Evolutionary conservation across 1,140 invertebrate species (phyloP).

Genomic region (Eupristina koningsbergeri): DNA sequence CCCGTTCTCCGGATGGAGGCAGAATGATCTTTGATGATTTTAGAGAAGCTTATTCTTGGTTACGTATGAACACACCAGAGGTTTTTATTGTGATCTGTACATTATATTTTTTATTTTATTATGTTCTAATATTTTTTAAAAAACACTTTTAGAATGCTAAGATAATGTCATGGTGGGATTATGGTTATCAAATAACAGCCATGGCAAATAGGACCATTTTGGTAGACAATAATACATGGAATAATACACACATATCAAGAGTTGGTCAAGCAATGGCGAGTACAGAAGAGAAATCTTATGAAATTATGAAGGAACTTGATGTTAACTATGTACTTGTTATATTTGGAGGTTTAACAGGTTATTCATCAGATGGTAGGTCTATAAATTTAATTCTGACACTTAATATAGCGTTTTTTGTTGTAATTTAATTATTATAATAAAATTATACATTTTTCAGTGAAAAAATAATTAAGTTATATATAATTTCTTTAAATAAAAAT

Average conservation of each 20-base stretch:
- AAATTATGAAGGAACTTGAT: conserved; percentile 97
- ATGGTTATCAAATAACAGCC: conserved; percentile 98
- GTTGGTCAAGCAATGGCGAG: conserved; percentile 99
- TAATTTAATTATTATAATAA: background rate
- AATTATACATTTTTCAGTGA: background rate
- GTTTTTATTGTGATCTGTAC: conserved; percentile 63
- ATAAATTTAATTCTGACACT: background rate
- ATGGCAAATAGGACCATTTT: conserved; percentile 99
- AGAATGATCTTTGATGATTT: conserved; percentile 98
- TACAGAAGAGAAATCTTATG: conserved; percentile 95
- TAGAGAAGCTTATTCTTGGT: conserved; percentile 97
- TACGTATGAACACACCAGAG: conserved; percentile 96
- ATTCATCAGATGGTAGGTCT: conserved; percentile 91
- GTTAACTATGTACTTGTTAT: conserved; percentile 98
- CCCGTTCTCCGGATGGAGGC: conserved; percentile 92
- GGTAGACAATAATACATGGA: conserved; percentile 99
- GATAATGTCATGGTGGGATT: conserved; percentile 99
- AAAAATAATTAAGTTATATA: conserved; percentile 5
- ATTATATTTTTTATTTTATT: background rate
- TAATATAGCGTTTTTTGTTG: background rate
- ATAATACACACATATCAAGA: conserved; percentile 97
- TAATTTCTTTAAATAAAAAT: no score
- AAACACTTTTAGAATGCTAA: conserved; percentile 85
- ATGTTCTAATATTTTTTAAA: conserved; percentile 16
- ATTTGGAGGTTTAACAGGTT: conserved; percentile 98